Evolutionary conservation across 2,888 invertebrate genomes (phyloP), one percentile per base, ranked within the genome.

Genomic region (Lithophane socia): DNA sequence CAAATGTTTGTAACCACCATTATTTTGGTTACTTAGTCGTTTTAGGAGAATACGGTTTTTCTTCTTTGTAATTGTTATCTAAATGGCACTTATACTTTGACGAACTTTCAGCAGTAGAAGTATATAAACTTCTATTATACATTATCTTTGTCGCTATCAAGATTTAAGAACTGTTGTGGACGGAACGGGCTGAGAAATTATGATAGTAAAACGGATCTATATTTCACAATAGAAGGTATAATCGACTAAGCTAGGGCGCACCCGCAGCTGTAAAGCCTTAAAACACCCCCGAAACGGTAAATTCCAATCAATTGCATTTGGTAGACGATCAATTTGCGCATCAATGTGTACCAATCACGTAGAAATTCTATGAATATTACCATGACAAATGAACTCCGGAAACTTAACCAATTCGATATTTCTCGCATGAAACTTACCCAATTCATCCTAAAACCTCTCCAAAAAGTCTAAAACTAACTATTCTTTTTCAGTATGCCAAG

Each of bases 21-120:
- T 64, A 70, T 37, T 75, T 73, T 58, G 37, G 66, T 37, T 63
- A 72, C 78, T 72, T 78, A 70, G 72, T 65, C 18, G 42, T 75
- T 68, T 80, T 64, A 58, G 12, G 42, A 29, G 37, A 42, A 63
- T 67, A 73, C 29, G 16, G 58, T 21, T 68, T 73, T 71, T 21
- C 24, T 66, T 54, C 18, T 24, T 12, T 65, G 21, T 47, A 58
- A 68, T 75, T 60, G 18, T 58, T 79, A 56, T 63, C 54, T 73
- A 47, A 73, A 79, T 18, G 42, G 42, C 66, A 42, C 29, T 52
- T 66, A 9, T 21, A 63, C 4, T 67, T 78, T 74, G 13, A 24
- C 68, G 9, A 74, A 56, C 2, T 56, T 54, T 18, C 10, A 37
- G n/a, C n/a, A 10, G 54, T 54, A 68, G n/a, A n/a, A n/a, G 37